phyloP scores from a whole-genome alignment of 2,113 vertebrate species.

The Parotia lawesii region DNA sequence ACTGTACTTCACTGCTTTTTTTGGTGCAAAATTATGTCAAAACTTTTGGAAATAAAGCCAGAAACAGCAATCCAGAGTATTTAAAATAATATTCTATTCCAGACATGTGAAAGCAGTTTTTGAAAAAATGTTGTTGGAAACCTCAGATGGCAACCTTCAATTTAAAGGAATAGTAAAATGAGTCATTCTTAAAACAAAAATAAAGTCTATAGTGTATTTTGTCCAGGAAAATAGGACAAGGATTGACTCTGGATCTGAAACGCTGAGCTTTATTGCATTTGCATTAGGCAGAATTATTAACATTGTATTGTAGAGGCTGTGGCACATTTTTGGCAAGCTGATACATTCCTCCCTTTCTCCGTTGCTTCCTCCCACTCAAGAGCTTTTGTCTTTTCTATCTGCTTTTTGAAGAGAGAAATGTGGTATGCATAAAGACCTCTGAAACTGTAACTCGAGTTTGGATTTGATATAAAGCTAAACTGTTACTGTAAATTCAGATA shows the following conservation, averaged over 20 bases:
- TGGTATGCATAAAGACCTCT: not conserved
- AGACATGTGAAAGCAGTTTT: slow-evolving; percentile 46
- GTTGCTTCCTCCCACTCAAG: slow-evolving; percentile 40
- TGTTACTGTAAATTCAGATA: not conserved
- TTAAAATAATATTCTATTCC: not conserved
- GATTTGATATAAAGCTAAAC: not conserved
- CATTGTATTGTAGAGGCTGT: slow-evolving; percentile 20
- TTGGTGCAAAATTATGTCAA: not conserved
- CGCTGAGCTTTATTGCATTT: slow-evolving; percentile 33
- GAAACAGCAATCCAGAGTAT: not conserved
- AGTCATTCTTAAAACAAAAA: not conserved
- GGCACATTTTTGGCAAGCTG: slow-evolving; percentile 57
- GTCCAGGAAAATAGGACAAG: not conserved
- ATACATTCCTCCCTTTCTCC: slow-evolving; percentile 45
- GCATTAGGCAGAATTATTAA: slow-evolving; percentile 47
- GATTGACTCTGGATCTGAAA: slow-evolving; percentile 14
- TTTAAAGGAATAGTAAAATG: slow-evolving; percentile 26
- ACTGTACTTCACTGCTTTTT: not conserved
- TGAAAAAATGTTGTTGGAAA: not conserved
- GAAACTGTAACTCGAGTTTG: not conserved
- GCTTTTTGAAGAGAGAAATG: slow-evolving; percentile 21
- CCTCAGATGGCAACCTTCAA: slow-evolving; percentile 3
- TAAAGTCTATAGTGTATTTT: not conserved
- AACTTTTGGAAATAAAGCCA: slow-evolving; percentile 7
- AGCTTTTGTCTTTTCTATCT: slow-evolving; percentile 54